These are phyloP conservation scores for Diadophis punctatus DNA, from an alignment of 2,113 vertebrate species.

Conservation along the genomic window DNA sequence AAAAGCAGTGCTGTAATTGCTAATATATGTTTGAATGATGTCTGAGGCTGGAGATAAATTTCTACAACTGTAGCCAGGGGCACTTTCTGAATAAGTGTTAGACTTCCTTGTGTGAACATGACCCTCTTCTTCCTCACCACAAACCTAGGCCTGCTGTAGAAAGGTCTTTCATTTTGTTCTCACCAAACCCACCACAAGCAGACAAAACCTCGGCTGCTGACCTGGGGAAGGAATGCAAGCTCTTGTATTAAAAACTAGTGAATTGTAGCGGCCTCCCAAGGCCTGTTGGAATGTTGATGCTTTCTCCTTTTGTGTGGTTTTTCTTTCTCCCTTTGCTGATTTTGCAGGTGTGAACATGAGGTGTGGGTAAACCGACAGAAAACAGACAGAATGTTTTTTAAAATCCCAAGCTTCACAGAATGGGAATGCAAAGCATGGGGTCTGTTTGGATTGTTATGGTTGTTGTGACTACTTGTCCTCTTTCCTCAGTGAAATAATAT, in stretches of 20 bases:
- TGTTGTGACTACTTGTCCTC: neutral
- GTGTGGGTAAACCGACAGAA: neutral
- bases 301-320: slow-evolving; percentile 23
- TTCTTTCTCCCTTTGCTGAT: neutral
- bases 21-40: neutral
- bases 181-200: neutral
- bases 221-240: slow-evolving; percentile 17
- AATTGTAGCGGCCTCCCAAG: slow-evolving; percentile 1
- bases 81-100: neutral
- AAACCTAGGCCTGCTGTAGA: neutral
- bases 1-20: neutral
- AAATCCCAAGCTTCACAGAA: neutral
- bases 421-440: slow-evolving; percentile 13
- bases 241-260: neutral
- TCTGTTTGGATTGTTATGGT: neutral
- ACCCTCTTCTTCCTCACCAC: neutral
- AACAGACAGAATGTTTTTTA: neutral
- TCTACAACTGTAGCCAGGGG: neutral
- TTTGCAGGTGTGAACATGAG: slow-evolving; percentile 22
- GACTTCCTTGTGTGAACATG: neutral
- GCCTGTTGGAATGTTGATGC: neutral
- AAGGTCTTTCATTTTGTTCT: slow-evolving; percentile 6
- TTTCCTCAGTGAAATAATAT: too few species aligned
- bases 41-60: neutral
- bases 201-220: neutral